Percentiles rank a stretch among this genome's conserved stretches.
These are phyloP conservation scores for Xiphophorus hellerii DNA, from an alignment of 2,113 vertebrate species.

Conservation along the genomic window DNA sequence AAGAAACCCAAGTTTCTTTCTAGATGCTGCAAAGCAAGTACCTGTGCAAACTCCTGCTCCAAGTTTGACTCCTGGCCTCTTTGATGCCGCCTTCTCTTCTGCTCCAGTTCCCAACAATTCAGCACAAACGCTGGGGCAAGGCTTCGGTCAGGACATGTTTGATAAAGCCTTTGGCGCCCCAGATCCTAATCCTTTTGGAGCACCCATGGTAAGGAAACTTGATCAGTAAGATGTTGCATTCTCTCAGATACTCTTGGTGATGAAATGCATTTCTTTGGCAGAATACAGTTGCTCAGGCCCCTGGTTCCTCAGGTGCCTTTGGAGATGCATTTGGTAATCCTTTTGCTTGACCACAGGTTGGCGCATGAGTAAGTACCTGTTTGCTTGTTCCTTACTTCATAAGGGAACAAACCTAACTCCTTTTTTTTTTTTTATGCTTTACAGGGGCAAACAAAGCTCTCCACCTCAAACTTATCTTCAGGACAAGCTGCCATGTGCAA, in stretches of 20 bases:
- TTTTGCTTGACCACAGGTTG: constrained; percentile 83
- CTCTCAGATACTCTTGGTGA: not conserved
- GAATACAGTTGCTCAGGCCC: constrained; percentile 53
- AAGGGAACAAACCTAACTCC: not conserved
- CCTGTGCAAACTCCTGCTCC: constrained; percentile 57
- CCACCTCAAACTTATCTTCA: constrained; percentile 16
- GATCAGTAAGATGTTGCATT: too few relatives aligned
- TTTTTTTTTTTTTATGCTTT: not conserved
- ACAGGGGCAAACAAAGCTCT: constrained; percentile 24
- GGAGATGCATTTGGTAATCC: constrained; percentile 88
- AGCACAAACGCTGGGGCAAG: constrained; percentile 34
- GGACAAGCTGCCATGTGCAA: constrained; percentile 47
- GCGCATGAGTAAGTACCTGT: constrained; percentile 29
- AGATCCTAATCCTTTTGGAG: constrained; percentile 71
- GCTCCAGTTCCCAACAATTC: constrained; percentile 29
- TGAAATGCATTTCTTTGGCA: not conserved
- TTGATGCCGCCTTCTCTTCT: constrained; percentile 67
- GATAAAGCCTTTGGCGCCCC: constrained; percentile 83
- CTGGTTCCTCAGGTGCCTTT: constrained; percentile 73
- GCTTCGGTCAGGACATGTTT: constrained; percentile 70
- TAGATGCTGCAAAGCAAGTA: constrained; percentile 79
- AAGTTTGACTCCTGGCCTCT: constrained; percentile 44
- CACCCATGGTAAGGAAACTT: constrained; percentile 72
- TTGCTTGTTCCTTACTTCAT: not conserved
- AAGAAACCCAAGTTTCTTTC: not conserved